Conservation (phyloP, 2,888 invertebrate genomes). For the Punctoribates punctum region DNA sequence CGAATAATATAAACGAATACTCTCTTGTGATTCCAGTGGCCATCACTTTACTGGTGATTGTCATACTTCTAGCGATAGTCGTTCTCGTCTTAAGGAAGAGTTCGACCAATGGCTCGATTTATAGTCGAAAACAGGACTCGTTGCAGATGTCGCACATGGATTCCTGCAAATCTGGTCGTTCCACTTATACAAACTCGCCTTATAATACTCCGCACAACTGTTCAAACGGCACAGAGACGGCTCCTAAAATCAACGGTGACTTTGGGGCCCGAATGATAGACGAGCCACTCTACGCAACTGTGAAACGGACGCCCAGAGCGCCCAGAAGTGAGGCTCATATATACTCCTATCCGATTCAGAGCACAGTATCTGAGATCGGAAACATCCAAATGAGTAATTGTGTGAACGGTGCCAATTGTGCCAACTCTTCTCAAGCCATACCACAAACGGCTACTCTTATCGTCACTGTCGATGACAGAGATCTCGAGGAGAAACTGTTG, state of each 20-base stretch:
- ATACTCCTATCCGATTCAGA: slow-evolving; percentile 48
- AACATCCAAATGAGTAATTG: slow-evolving; percentile 22
- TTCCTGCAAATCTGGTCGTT: slow-evolving; percentile 34
- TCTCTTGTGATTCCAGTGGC: slow-evolving; percentile 46
- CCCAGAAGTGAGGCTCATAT: slow-evolving; percentile 48
- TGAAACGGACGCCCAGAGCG: slow-evolving; percentile 48
- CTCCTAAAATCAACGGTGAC: slow-evolving; percentile 36
- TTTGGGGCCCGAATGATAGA: slow-evolving; percentile 4
- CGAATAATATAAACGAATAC: slow-evolving; percentile 32
- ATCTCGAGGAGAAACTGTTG: slow-evolving; percentile 33
- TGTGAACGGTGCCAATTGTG: slow-evolving; percentile 23
- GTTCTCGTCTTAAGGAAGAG: slow-evolving; percentile 46
- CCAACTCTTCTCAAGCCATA: slow-evolving; percentile 1
- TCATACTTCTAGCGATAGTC: slow-evolving; percentile 47
- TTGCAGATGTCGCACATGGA: slow-evolving; percentile 38
- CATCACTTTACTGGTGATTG: slow-evolving; percentile 46
- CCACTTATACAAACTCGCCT: slow-evolving; percentile 31
- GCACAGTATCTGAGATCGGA: neutral
- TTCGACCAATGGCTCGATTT: slow-evolving; percentile 42
- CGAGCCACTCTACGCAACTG: slow-evolving; percentile 49
- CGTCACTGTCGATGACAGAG: slow-evolving; percentile 28
- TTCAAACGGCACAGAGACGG: slow-evolving; percentile 22
- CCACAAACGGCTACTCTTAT: slow-evolving; percentile 33
- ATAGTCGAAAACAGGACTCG: slow-evolving; percentile 30
- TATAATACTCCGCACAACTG: slow-evolving; percentile 32